Conservation (phyloP, 2,888 invertebrate species). For the Machimus atricapillus region DNA sequence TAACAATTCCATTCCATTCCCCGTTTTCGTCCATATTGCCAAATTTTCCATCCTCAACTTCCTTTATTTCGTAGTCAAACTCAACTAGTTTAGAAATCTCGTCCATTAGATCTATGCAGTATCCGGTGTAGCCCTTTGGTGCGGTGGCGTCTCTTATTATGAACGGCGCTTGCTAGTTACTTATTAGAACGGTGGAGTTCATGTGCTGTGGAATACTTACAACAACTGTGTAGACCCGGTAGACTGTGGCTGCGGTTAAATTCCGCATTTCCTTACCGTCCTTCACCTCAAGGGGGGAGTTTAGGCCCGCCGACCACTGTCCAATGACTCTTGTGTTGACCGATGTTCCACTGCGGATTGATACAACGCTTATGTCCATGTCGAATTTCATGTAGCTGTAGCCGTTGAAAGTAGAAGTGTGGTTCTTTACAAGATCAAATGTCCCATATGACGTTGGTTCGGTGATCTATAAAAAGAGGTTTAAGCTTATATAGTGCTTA, state of each 20-base stretch:
- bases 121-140: conserved; percentile 79
- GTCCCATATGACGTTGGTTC: conserved; percentile 76
- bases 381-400: conserved; percentile 78
- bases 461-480: conserved; percentile 61
- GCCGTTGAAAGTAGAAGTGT: conserved; percentile 70
- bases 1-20: conserved; percentile 86
- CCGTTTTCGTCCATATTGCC: conserved; percentile 89
- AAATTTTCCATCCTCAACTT: conserved; percentile 81
- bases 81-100: conserved; percentile 83
- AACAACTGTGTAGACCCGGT: conserved; percentile 83
- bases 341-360: conserved; percentile 75
- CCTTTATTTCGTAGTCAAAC: conserved; percentile 89
- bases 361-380: conserved; percentile 74
- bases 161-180: conserved; percentile 78
- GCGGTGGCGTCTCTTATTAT: conserved; percentile 74
- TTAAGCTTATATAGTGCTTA: neutral
- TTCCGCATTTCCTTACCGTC: conserved; percentile 74
- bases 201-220: conserved; percentile 64
- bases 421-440: conserved; percentile 69
- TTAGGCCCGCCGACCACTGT: conserved; percentile 79
- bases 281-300: conserved; percentile 70
- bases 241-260: conserved; percentile 82
- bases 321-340: conserved; percentile 76
- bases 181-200: neutral
- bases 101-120: conserved; percentile 93